Conservation (phyloP, 1,140 invertebrate species). For the Hycleus phaleratus region DNA sequence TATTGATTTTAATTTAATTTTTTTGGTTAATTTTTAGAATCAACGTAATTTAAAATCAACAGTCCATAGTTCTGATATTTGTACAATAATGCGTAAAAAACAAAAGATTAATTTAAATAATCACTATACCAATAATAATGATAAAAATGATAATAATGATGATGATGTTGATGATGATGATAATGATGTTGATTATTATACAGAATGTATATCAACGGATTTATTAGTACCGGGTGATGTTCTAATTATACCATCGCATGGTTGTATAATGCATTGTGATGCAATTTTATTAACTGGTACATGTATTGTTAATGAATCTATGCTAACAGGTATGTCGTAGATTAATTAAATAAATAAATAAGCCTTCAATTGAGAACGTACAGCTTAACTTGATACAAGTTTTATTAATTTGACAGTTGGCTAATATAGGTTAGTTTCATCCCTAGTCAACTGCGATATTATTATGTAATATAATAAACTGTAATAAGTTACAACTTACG, state of each 20-base stretch:
- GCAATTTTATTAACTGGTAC: constrained; percentile 80
- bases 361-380: no score
- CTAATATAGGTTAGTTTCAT: no score
- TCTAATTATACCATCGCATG: constrained; percentile 75
- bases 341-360: no score
- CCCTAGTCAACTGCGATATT: no score
- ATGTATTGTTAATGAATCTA: constrained; percentile 92
- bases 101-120: not conserved
- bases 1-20: not conserved
- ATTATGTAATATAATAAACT: no score
- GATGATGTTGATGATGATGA: not conserved
- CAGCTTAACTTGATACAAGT: no score
- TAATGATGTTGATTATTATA: constrained; percentile 17
- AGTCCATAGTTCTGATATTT: constrained; percentile 58
- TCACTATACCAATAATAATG: no score
- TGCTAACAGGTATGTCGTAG: constrained; percentile 72
- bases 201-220: constrained; percentile 45
- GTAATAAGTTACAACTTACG: no score
- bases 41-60: constrained; percentile 64
- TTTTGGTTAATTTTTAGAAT: constrained; percentile 47
- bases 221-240: constrained; percentile 89
- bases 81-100: constrained; percentile 49
- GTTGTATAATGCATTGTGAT: constrained; percentile 84
- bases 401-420: no score
- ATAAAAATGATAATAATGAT: no score